phyloP scores from a whole-genome alignment of 2,888 invertebrate species.

The Sycophila texana region DNA sequence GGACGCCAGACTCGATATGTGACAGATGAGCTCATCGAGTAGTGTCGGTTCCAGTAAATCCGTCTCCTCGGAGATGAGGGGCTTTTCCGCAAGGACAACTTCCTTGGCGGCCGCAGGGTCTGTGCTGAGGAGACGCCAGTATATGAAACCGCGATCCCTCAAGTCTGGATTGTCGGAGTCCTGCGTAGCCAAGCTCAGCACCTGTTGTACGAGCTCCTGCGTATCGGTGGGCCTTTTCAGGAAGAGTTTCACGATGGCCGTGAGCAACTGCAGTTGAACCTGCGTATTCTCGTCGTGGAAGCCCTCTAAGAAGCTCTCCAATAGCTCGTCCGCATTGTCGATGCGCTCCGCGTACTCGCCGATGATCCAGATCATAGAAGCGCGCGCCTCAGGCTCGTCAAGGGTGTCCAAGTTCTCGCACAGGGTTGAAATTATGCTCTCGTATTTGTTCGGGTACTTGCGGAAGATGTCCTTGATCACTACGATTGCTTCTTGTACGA shows the following conservation, averaged over 20 bases:
- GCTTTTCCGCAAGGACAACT: conserved; percentile 98
- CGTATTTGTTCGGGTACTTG: conserved; percentile 99
- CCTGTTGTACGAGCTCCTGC: conserved; percentile 98
- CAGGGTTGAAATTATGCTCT: conserved; percentile 98
- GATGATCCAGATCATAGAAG: conserved; percentile 97
- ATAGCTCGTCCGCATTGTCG: conserved; percentile 98
- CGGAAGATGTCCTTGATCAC: conserved; percentile 98
- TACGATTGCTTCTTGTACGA: conserved; percentile 99
- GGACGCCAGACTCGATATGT: conserved; percentile 97
- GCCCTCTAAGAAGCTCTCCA: conserved; percentile 98
- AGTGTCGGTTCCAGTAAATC: conserved; percentile 98
- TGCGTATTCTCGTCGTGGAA: conserved; percentile 98
- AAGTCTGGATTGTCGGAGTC: conserved; percentile 99
- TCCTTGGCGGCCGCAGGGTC: conserved; percentile 99
- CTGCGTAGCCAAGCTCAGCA: conserved; percentile 91
- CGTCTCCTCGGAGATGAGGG: conserved; percentile 98
- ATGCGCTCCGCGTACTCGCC: conserved; percentile 99
- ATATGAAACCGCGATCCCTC: conserved; percentile 98
- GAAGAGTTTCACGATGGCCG: conserved; percentile 99
- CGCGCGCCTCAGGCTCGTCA: conserved; percentile 98
- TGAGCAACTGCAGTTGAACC: conserved; percentile 96
- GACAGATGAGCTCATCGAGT: conserved; percentile 98
- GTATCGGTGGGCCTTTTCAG: conserved; percentile 98
- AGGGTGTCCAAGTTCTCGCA: conserved; percentile 99
- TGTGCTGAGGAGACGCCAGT: conserved; percentile 98